Evolutionary conservation across 2,113 vertebrate genomes (phyloP), one percentile per base, ranked within the genome.

Genomic region (Ornithorhynchus anatinus): DNA sequence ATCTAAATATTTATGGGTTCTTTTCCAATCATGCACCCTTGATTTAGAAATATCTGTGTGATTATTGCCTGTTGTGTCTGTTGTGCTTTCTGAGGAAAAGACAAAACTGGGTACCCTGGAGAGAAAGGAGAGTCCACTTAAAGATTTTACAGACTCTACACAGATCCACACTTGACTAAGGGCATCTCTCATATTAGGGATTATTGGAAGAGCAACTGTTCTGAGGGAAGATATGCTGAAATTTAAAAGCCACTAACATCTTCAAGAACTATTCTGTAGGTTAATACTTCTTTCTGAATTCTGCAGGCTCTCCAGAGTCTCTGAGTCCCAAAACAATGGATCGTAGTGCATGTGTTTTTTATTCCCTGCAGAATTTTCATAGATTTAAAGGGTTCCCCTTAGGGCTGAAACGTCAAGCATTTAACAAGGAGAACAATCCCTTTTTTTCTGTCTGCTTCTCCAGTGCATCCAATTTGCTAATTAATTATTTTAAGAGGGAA

Each of bases 401-500:
- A 58, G 77, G 39, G 31, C 52, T 80, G 38, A 62, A 72, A 38
- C 65, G 33, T 65, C 53, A 86, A 65, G 71, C 48, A 47, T 72
- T 75, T 77, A 81, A 62, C 57, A 53, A 48, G 57, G 50, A 48
- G 33, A 73, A 53, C 48, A 73, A 31, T 47, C 13, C 40, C 80
- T 82, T 69, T 61, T 25, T 19, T 70, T 43, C 77, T 63, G 10
- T 51, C 10, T 20, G 53, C 20, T 40, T 80, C 39, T 54, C 45
- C 16, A 57, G 58, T 65, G 69, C 65, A 82, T n/a, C n/a, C n/a
- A n/a, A n/a, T 71, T 61, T 71, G 70, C 39, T 31, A 47, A 53
- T 74, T 68, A 77, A 68, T 61, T 61, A 57, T 59, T 72, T 66
- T 71, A 79, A 65, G 59, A 72, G 59, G 70, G 67, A 60, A 85